phyloP scores from a whole-genome alignment of 2,888 invertebrate species.

The Glyphotaelius pellucidus region DNA sequence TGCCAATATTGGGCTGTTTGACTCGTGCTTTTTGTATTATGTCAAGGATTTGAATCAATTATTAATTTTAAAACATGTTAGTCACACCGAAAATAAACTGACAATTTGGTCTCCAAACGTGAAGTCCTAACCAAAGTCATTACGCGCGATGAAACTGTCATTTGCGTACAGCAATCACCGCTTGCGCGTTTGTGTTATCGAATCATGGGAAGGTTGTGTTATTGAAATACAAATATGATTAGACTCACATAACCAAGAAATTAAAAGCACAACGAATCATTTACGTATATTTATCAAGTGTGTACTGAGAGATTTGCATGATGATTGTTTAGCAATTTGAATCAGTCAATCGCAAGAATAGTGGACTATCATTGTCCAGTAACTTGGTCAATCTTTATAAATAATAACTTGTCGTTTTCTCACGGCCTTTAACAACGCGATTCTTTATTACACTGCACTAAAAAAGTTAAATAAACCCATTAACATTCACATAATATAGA shows the following conservation, averaged over 20 bases:
- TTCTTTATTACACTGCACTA: neutral
- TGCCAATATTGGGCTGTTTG: neutral
- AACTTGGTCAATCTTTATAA: neutral
- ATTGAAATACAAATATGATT: constrained; percentile 2
- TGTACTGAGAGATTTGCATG: neutral
- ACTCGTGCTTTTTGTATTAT: neutral
- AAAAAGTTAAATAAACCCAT: neutral
- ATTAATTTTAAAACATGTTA: neutral
- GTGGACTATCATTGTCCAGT: neutral
- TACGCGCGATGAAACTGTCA: constrained; percentile 6
- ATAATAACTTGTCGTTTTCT: neutral
- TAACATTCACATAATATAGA: neutral
- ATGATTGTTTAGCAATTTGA: constrained; percentile 11
- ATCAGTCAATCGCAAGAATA: neutral
- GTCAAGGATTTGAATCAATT: constrained; percentile 26
- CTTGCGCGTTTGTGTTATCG: neutral
- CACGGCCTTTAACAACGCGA: neutral
- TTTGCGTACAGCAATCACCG: neutral
- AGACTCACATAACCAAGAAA: neutral
- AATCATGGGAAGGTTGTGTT: neutral
- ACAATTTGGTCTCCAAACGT: neutral
- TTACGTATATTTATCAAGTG: neutral
- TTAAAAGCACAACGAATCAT: neutral
- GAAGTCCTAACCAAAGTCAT: neutral
- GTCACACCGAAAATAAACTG: neutral